Base-by-base conservation (phyloP, 2,888 invertebrate genomes). In the Hydroisotoma schaefferi region DNA sequence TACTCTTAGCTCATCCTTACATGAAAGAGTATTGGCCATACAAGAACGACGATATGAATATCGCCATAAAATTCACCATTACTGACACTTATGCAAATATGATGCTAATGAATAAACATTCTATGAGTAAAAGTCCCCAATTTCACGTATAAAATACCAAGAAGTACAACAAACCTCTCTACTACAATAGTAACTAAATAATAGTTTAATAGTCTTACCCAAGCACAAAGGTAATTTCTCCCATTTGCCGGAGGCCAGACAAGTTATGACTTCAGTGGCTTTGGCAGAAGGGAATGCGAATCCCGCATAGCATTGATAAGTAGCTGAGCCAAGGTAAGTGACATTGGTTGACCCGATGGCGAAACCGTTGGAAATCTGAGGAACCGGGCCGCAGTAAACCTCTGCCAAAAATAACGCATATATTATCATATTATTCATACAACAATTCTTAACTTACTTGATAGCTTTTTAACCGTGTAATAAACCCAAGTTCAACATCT, bases 331-430 rank as follows among this genome's bases (percentile, higher is more conserved):
- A 65, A 87, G 84, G 75, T 91, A 97, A 1, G 94, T 95, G 6
- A 97, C 95, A 77, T 95, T 95, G 2, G 93, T 88, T 0, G 95
- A 93, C 49, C 91, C 92, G 76, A 93, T 93, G 2, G 94, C 94
- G 78, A 94, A 95, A 49, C 95, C 95, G 76, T 95, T 97, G 75
- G 94, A 92, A 67, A 97, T 97, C 82, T 97, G 97, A 57, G 95
- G 95, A 49, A 97, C 95, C 25, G 95, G 94, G 57, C 94, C 94
- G 77, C 97, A 97, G 77, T 95, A 97, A 23, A 92, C 92, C 83
- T 85, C 86, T 86, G 80, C 43, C 51, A 56, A 58, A 61, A 56
- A 51, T 56, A 62, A 59, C 46, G 12, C 20, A n/a, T n/a, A n/a
- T n/a, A n/a, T n/a, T n/a, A n/a, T n/a, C n/a, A n/a, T n/a, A n/a